Percentiles rank a stretch among this genome's conserved stretches.
Conservation (phyloP, 92 coral and sea anemone species). For the Porites evermanni region DNA sequence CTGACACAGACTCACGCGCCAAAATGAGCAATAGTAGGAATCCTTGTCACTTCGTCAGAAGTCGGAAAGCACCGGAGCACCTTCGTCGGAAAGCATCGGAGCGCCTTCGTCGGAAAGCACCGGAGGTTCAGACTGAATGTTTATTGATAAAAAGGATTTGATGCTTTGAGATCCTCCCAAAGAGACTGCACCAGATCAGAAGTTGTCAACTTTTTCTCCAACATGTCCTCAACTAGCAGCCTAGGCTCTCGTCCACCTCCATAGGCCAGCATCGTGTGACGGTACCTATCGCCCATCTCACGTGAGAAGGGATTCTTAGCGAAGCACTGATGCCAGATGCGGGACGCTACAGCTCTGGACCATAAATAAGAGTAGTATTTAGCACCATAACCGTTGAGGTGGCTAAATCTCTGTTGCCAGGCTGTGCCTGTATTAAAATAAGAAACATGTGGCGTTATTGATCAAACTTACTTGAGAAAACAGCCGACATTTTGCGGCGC, state of each 20-base stretch:
- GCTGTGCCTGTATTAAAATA: constrained; percentile 76
- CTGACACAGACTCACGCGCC: too few species aligned
- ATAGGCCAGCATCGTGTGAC: constrained; percentile 86
- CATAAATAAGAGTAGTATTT: constrained; percentile 96
- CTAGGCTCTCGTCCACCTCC: constrained; percentile 95
- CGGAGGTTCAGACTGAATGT: neutral
- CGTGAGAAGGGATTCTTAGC: constrained; percentile 89
- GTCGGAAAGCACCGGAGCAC: too few species aligned
- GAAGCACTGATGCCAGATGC: constrained; percentile 97
- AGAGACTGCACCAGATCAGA: constrained; percentile 85
- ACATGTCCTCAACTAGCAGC: constrained; percentile 86
- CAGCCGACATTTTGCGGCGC: too few species aligned
- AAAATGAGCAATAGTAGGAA: too few species aligned
- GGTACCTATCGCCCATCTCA: constrained; percentile 92
- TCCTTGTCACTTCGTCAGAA: too few species aligned
- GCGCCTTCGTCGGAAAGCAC: too few species aligned
- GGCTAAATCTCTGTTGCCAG: constrained; percentile 98
- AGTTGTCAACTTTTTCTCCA: constrained; percentile 79
- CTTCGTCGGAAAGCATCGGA: too few species aligned
- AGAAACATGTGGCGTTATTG: too few species aligned
- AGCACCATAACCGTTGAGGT: constrained; percentile 97
- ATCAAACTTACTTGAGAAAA: too few species aligned
- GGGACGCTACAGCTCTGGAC: constrained; percentile 97
- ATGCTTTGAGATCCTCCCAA: constrained; percentile 74
- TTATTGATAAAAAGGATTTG: constrained; percentile 69